Percentiles rank a stretch among this genome's conserved stretches.
Evolutionary conservation across 2,888 invertebrate genomes (phyloP).

Genomic region (Fissipunctia ypsillon): DNA sequence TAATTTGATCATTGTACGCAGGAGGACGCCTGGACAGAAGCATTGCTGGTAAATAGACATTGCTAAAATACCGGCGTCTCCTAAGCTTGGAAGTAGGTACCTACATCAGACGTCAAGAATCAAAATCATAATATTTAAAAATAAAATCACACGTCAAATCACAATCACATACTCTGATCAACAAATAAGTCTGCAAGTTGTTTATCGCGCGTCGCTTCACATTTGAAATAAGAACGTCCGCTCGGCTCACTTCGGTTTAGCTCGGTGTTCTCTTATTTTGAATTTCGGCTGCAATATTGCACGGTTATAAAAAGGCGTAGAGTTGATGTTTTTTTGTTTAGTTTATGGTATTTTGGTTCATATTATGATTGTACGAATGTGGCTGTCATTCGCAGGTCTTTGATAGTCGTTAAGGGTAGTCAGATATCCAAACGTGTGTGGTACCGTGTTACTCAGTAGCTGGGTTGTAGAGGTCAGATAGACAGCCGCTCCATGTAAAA

Average conservation of each 20-base stretch:
- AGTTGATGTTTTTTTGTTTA: constrained; percentile 29
- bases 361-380: too few relatives aligned
- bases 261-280: constrained; percentile 75
- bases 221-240: constrained; percentile 76
- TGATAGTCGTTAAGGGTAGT: too few relatives aligned
- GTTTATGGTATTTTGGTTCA: neutral
- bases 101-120: neutral
- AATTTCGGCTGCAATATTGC: constrained; percentile 76
- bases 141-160: constrained; percentile 17
- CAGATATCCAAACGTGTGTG: too few relatives aligned
- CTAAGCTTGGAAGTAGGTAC: neutral
- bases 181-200: constrained; percentile 84
- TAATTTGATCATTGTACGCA: neutral
- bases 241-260: constrained; percentile 74
- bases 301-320: constrained; percentile 57
- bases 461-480: too few relatives aligned
- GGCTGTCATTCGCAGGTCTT: too few relatives aligned
- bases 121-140: constrained; percentile 10
- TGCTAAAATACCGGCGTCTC: neutral
- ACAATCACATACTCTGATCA: constrained; percentile 52
- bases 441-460: too few relatives aligned
- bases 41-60: neutral
- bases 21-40: neutral
- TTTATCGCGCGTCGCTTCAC: constrained; percentile 84
- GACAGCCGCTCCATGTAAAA: too few relatives aligned